Evolutionary conservation across 2,797 vertebrate species (phyloP), one percentile per base, ranked within the genome.

Genomic region (Cirrhinus molitorella): DNA sequence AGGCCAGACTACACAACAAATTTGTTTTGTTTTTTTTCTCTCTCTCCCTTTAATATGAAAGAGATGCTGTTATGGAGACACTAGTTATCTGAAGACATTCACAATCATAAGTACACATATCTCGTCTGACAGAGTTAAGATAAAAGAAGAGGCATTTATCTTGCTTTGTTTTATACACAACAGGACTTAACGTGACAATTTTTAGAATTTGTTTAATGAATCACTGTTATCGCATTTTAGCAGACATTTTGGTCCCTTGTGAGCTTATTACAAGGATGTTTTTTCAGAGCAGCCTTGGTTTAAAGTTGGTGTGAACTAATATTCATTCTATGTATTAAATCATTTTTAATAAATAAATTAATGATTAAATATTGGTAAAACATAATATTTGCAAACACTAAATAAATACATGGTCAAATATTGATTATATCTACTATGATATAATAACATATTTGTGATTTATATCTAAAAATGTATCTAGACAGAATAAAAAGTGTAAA

Each of bases 1-100:
- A 71, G 25, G 13, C 53, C 67, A 47, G 67, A 72, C 79, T 47
- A 59, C 37, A 80, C 53, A 80, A 59, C 31, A 37, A 10, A 73
- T 73, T 51, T 37, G 34, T 59, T 80, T 1, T 37, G n/a, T n/a
- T 66, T 21, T 71, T 59, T 28, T 1, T 37, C 4, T 21, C 19
- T 14, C 34, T 45, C 11, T 55, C 13, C 5, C 10, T 53, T 55
- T 28, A 7, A 47, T 12, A 71, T 47, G 40, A 71, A 70, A 59
- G 23, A 55, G 23, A 28, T 43, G 21, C 53, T 43, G 3, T 70
- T 43, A 25, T 40, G 37, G 61, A 79, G 21, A 11, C 61, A 17
- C 45, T 79, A 37, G 28, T 5, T 53, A 9, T 53, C 47, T 45
- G 17, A 28, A 19, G 49, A 55, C 49, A 45, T 59, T 45, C 57